Base-by-base conservation (phyloP, 2,888 invertebrate genomes). In the Agriopis aurantiaria region DNA sequence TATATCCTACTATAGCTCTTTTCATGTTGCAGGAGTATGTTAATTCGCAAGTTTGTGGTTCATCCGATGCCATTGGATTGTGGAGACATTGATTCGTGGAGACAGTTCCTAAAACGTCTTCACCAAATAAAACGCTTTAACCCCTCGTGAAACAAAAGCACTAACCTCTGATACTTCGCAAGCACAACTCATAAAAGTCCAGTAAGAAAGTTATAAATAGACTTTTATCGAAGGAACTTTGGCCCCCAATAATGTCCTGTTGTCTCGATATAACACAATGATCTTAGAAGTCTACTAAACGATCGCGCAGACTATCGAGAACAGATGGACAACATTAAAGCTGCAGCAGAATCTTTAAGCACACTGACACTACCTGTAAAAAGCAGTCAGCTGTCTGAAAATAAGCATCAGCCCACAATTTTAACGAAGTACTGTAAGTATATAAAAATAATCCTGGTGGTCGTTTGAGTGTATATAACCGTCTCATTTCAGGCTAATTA, bases 231-330 rank as follows among this genome's bases (percentile, higher is more conserved):
- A 45, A 12, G 51, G 65, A 71, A 71, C 71, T 71, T 71, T 65
- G 68, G 65, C 65, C 71, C 53, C 61, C 68, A 71, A 68, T 71
- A 71, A 71, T 43, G 65, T 60, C 68, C 65, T 62, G 56, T 68
- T 71, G 68, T 68, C 68, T 53, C 69, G 53, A 64, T 64, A 68
- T 48, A 56, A 62, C 68, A 69, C 63, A 65, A 65, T 69, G 60
- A 65, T 69, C 69, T 56, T 62, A 61, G 65, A 56, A 65, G 60
- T 64, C 62, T 48, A 23, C 62, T 62, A 62, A 62, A 62, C 62
- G 62, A 62, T 45, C 7, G 4, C 11, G 12, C 23, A 62, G 53
- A 53, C 0, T 51, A 43, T 5, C 2, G 12, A 43, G 2, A 1
- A 23, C 61, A 61, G 60, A 60, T 40, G 60, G 33, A 11, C 9